phyloP scores from a whole-genome alignment of 2,888 invertebrate genomes.

The Dastarcus helophoroides region DNA sequence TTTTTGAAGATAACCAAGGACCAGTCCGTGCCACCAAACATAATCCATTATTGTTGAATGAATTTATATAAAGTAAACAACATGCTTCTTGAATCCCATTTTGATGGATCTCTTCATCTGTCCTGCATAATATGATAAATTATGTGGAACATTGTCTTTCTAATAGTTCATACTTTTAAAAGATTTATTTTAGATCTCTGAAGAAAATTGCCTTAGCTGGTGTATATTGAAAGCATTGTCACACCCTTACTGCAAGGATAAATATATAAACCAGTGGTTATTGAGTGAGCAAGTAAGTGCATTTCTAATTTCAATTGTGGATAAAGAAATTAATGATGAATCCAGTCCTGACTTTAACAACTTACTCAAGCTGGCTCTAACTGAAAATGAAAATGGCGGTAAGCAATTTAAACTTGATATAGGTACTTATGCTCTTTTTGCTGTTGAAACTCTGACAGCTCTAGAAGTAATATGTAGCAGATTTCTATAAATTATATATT shows the following conservation, averaged over 20 bases:
- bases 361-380: constrained; percentile 31
- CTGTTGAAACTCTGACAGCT: no score
- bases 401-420: constrained; percentile 14
- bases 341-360: constrained; percentile 28
- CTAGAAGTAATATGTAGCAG: no score
- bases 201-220: constrained; percentile 35
- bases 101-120: no score
- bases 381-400: constrained; percentile 36
- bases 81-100: no score
- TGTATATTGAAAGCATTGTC: constrained; percentile 36
- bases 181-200: constrained; percentile 18
- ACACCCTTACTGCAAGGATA: constrained; percentile 36
- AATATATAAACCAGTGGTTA: constrained; percentile 39
- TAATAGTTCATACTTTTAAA: constrained; percentile 8
- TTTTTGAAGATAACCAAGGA: no score
- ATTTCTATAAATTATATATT: constrained; percentile 7
- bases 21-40: no score
- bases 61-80: no score
- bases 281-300: constrained; percentile 33
- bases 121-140: no score
- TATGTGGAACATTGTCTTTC: constrained; percentile 3
- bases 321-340: constrained; percentile 26
- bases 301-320: constrained; percentile 33
- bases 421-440: no score
- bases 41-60: no score